Evolutionary conservation across 37 sponge, comb jelly and placozoan genomes (phyloP), one percentile per base, ranked within the genome.

Genomic region (Oopsacas minuta): DNA sequence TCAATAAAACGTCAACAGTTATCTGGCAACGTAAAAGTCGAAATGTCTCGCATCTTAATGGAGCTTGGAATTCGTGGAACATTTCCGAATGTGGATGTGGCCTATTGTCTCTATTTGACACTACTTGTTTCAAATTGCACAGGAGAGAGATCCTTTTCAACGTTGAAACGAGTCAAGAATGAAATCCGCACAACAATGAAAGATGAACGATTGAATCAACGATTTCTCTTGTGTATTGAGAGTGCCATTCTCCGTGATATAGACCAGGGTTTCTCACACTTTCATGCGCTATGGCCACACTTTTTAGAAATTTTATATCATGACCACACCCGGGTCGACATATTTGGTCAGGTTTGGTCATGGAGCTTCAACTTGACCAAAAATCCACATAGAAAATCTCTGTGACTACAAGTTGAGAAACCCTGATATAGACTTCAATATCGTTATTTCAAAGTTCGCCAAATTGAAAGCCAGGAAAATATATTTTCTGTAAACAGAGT

Each of bases 41-140:
- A 61, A 61, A 61, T 61, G 75, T 61, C 22, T 12, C 75, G 75
- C 75, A 61, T 61, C 75, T 61, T 61, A 61, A 61, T 61, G 75
- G 75, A 61, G 75, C 75, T 34, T 61, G 75, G 75, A 61, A 61
- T 61, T 61, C 75, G 75, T n/a, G 75, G 28, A 61, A 12, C 75
- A 61, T 61, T 61, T 61, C 75, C 75, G 75, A 61, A 61, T 61
- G 75, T 61, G 75, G 75, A 61, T 32, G 75, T 61, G 75, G 75
- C 75, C 22, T 34, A 32, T 61, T 34, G 75, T 61, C 75, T 61
- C 75, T 61, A 61, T 61, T 61, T 61, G 75, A 61, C 75, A 61
- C 75, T 61, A 61, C 22, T 61, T 61, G 75, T 61, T 61, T 61
- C 75, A 61, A 61, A 61, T n/a, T 61, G 75, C 22, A 20, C 75